Evolutionary conservation across 2,113 vertebrate genomes (phyloP).

Genomic region (Alosa alosa): DNA sequence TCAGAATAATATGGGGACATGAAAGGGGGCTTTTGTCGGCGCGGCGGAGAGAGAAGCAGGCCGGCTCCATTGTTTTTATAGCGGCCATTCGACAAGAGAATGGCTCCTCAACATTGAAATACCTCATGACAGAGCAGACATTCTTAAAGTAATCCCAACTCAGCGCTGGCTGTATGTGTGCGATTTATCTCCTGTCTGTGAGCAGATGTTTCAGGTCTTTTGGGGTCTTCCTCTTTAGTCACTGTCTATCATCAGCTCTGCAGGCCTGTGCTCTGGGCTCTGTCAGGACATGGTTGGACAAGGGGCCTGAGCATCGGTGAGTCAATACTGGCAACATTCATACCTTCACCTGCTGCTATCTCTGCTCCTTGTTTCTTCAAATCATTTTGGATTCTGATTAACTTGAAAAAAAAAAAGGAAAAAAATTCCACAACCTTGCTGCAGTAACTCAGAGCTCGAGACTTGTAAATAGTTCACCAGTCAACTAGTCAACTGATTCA

Average conservation of each 20-base stretch:
- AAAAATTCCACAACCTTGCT: background rate
- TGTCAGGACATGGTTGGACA: background rate
- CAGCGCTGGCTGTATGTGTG: slow-evolving; percentile 27
- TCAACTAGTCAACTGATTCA: background rate
- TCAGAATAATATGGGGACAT: slow-evolving; percentile 19
- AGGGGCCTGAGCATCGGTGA: background rate
- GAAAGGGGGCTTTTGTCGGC: slow-evolving; percentile 39
- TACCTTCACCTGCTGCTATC: background rate
- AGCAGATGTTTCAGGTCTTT: background rate
- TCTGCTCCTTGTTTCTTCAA: background rate
- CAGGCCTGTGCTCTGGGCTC: background rate
- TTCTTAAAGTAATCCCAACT: slow-evolving; percentile 43
- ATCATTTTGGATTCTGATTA: background rate
- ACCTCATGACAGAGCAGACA: slow-evolving; percentile 31
- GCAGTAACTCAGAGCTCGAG: background rate
- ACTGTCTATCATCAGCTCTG: background rate
- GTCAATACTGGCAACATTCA: background rate
- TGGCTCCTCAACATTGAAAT: slow-evolving; percentile 1
- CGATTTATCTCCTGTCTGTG: slow-evolving; percentile 25
- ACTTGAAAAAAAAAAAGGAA: background rate
- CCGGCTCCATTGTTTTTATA: slow-evolving; percentile 29
- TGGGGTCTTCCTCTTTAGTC: background rate
- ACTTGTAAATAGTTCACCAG: background rate
- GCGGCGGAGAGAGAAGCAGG: background rate
- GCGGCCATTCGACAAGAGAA: slow-evolving; percentile 14